phyloP scores from a whole-genome alignment of 2,888 invertebrate genomes.

The Troglohyphantes excavatus region DNA sequence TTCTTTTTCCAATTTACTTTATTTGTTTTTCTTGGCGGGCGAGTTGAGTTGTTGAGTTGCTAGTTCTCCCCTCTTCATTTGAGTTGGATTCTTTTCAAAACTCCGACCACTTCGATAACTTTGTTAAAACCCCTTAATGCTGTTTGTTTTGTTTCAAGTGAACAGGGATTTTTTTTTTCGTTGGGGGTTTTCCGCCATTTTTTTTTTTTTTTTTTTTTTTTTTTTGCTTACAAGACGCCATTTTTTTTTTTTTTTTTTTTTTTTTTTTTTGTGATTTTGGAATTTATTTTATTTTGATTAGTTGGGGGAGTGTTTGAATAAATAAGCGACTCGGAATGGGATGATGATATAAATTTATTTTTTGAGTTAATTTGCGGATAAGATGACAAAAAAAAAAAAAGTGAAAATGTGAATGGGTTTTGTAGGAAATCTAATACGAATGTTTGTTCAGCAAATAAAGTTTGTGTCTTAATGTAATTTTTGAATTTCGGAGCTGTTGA shows the following conservation, averaged over 20 bases:
- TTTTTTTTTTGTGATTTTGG: not conserved
- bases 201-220: not conserved
- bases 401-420: too few relatives aligned
- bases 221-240: too few relatives aligned
- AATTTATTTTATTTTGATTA: not conserved
- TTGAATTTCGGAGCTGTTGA: too few relatives aligned
- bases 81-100: slow-evolving; percentile 47
- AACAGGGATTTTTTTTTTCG: slow-evolving; percentile 57
- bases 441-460: too few relatives aligned
- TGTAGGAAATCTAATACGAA: too few relatives aligned
- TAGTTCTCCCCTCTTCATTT: slow-evolving; percentile 22
- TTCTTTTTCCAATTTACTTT: slow-evolving; percentile 60
- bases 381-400: too few relatives aligned
- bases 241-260: not conserved
- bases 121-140: slow-evolving; percentile 61
- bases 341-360: too few relatives aligned
- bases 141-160: slow-evolving; percentile 57
- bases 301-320: not conserved
- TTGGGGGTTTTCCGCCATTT: not conserved
- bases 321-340: too few relatives aligned
- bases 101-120: slow-evolving; percentile 47
- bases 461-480: too few relatives aligned
- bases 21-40: slow-evolving; percentile 47
- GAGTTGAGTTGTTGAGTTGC: not conserved
- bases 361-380: too few relatives aligned